Evolutionary conservation across 2,797 vertebrate genomes (phyloP), one percentile per base, ranked within the genome.

Genomic region (Dermochelys coriacea): DNA sequence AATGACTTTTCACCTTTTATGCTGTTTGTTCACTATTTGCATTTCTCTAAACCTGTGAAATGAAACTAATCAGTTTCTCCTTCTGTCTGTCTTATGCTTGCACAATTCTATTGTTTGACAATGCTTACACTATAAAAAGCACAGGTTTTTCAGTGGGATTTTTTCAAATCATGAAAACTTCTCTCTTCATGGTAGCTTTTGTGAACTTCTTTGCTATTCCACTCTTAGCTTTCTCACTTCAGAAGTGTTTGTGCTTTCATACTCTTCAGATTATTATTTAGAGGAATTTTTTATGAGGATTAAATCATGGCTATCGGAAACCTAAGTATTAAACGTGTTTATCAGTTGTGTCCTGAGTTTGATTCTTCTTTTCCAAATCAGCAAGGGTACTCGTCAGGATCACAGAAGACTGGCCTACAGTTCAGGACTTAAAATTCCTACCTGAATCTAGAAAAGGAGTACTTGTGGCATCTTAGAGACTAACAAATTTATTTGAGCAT

Each of bases 11-110:
- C 85, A 80, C n/a, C 7, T n/a, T 82, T 82, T 90, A 2, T 23
- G 18, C 80, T 84, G 79, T 92, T 89, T 94, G 31, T 88, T 80
- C 14, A 12, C 2, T 82, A 94, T 78, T 79, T 86, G 29, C 8
- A 57, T 57, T 85, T 88, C 54, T 59, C 91, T 90, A 64, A 84
- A 15, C 4, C 89, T 68, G 27, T 8, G 18, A 8, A 71, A 80
- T 18, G 87, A 49, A 87, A 82, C 85, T 59, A 37, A 52, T 80
- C 55, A 81, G 2, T 19, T 31, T 50, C 87, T 91, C 41, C 91
- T 49, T 52, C 23, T 64, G 27, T 82, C 87, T 94, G 18, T 91
- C 68, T 84, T 6, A 37, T 41, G 16, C 3, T 79, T 91, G 52
- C 51, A 12, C 52, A 68, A 27, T 71, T 10, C 23, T 75, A 11